Evolutionary conservation across 2,797 vertebrate species (phyloP).

Genomic region (Onychomys leucogaster): DNA sequence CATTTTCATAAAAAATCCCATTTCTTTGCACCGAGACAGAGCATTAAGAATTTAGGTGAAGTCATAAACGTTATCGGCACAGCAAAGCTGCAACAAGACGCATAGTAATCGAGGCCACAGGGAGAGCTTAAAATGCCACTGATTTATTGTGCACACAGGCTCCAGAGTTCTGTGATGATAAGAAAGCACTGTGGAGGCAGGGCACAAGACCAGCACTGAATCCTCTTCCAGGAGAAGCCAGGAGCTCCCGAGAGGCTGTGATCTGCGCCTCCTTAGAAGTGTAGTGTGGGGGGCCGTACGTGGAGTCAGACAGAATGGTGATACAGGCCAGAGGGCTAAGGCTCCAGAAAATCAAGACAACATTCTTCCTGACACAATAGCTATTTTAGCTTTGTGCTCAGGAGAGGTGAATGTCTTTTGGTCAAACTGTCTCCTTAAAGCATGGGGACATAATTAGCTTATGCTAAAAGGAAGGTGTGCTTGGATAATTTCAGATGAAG

Average conservation of each 20-base stretch:
- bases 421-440: background rate
- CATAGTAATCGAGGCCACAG: conserved; percentile 55
- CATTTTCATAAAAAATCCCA: conserved; percentile 60
- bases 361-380: background rate
- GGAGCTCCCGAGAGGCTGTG: background rate
- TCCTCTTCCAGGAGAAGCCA: background rate
- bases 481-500: background rate
- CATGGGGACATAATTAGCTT: background rate
- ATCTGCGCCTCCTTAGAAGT: background rate
- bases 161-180: background rate
- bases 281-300: background rate
- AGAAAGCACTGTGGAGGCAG: conserved; percentile 15
- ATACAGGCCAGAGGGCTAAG: too few species aligned
- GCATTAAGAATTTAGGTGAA: conserved; percentile 67
- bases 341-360: background rate
- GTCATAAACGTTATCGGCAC: conserved; percentile 68
- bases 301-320: background rate
- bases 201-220: background rate
- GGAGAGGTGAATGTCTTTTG: background rate
- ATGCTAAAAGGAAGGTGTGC: background rate
- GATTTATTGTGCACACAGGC: conserved; percentile 64
- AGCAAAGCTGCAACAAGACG: conserved; percentile 50
- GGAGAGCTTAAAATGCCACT: conserved; percentile 66
- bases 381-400: background rate
- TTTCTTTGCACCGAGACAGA: conserved; percentile 58